Conservation (phyloP, 2,113 vertebrate species). For the Calyptomena viridis region DNA sequence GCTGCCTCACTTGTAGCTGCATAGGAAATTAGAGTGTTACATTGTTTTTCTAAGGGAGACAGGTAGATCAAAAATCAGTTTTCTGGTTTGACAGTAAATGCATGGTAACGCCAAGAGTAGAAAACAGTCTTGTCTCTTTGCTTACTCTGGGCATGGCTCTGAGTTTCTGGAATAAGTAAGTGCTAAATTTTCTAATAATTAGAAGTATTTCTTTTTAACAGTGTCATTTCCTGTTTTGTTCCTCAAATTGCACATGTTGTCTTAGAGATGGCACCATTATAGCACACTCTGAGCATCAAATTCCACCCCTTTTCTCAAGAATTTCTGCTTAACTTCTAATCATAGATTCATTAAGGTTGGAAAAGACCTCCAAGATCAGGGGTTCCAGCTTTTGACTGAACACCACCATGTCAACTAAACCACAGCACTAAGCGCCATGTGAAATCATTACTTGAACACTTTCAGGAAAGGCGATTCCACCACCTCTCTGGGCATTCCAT, state of each 20-base stretch:
- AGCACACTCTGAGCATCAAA: background rate
- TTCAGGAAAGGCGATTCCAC: background rate
- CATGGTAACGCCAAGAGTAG: background rate
- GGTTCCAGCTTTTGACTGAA: fast-evolving
- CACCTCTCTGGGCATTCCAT: background rate
- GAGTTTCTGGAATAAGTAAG: background rate
- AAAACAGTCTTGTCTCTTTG: background rate
- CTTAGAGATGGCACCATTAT: background rate
- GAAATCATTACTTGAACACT: background rate
- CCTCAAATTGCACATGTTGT: background rate
- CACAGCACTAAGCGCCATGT: background rate
- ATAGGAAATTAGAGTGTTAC: background rate
- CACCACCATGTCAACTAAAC: background rate
- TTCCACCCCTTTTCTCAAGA: background rate
- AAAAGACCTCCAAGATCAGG: background rate
- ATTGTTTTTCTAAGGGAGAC: background rate
- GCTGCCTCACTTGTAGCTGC: background rate
- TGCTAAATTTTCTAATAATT: background rate
- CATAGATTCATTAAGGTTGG: background rate
- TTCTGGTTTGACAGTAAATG: background rate
- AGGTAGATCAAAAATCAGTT: background rate
- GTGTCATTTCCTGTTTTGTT: background rate
- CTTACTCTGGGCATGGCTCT: background rate
- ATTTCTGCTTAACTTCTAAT: background rate
- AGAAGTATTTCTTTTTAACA: background rate